Conservation (phyloP, 2,797 vertebrate genomes). For the Parambassis ranga region DNA sequence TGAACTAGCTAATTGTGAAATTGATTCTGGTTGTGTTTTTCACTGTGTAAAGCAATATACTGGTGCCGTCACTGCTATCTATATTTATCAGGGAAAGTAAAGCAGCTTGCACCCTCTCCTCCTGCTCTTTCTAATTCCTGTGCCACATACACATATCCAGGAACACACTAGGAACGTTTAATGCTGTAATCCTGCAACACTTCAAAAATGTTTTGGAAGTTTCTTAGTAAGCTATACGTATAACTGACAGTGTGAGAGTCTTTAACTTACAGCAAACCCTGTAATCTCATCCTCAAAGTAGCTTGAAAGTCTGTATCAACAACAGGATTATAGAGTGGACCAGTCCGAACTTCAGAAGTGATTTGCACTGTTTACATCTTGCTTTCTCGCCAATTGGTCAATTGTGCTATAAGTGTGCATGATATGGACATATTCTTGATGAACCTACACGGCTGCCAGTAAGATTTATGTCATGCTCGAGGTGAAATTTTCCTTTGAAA, state of each 20-base stretch:
- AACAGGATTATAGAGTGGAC: slow-evolving; percentile 71
- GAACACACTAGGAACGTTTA: slow-evolving; percentile 50
- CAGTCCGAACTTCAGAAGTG: slow-evolving; percentile 54
- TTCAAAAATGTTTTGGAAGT: slow-evolving; percentile 69
- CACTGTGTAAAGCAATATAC: slow-evolving; percentile 70
- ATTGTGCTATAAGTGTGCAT: slow-evolving; percentile 43
- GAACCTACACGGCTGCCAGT: slow-evolving; percentile 53
- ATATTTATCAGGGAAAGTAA: slow-evolving; percentile 59
- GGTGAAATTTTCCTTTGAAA: slow-evolving; percentile 68
- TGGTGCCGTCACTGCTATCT: slow-evolving; percentile 57
- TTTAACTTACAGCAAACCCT: slow-evolving; percentile 72
- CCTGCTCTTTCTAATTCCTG: slow-evolving; percentile 45
- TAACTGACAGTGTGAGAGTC: slow-evolving; percentile 70
- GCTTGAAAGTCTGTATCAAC: slow-evolving; percentile 70
- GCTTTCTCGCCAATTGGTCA: slow-evolving; percentile 24
- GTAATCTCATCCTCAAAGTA: slow-evolving; percentile 77
- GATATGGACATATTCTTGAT: slow-evolving; percentile 45
- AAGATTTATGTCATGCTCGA: slow-evolving; percentile 67
- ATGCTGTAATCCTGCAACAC: slow-evolving; percentile 74
- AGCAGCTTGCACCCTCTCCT: slow-evolving; percentile 48
- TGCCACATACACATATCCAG: slow-evolving; percentile 1
- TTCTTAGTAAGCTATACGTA: slow-evolving; percentile 71
- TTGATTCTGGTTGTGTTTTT: slow-evolving; percentile 78
- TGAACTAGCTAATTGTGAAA: slow-evolving; percentile 80
- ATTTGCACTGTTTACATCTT: slow-evolving; percentile 50